These are phyloP conservation scores for Peromyscus polionotus DNA, from an alignment of 2,113 vertebrate species.

Conservation along the genomic window DNA sequence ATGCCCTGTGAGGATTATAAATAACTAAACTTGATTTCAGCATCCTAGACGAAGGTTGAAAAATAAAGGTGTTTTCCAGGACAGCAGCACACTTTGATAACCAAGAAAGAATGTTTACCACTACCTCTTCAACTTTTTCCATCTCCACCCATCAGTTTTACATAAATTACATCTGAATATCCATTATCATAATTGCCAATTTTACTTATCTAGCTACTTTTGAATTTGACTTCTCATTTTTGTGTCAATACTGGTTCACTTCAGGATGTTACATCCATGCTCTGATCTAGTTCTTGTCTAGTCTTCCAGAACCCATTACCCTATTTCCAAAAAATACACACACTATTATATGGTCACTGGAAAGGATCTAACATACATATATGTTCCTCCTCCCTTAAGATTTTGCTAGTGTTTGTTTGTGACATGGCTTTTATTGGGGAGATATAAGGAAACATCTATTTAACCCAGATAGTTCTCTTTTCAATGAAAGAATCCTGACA, in stretches of 20 bases:
- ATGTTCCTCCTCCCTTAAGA: neutral
- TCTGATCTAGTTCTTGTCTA: neutral
- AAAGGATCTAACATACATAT: neutral
- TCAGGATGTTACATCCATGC: neutral
- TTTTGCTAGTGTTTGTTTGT: neutral
- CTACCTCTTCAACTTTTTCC: neutral
- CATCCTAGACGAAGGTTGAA: neutral
- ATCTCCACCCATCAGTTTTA: neutral
- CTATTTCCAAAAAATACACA: no score
- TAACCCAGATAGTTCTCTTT: neutral
- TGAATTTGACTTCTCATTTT: neutral
- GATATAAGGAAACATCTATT: neutral
- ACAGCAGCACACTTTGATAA: neutral
- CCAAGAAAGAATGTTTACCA: constrained; percentile 1
- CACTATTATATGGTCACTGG: neutral
- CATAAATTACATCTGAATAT: neutral
- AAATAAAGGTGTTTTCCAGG: neutral
- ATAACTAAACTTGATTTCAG: constrained; percentile 36
- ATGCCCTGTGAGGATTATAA: neutral
- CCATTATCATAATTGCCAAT: neutral
- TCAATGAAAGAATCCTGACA: neutral
- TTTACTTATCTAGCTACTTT: neutral
- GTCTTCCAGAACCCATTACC: neutral
- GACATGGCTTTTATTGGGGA: neutral
- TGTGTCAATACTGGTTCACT: neutral